Evolutionary conservation across 1,140 invertebrate species (phyloP), one percentile per base, ranked within the genome.

Genomic region (Neuroterus valhalla): DNA sequence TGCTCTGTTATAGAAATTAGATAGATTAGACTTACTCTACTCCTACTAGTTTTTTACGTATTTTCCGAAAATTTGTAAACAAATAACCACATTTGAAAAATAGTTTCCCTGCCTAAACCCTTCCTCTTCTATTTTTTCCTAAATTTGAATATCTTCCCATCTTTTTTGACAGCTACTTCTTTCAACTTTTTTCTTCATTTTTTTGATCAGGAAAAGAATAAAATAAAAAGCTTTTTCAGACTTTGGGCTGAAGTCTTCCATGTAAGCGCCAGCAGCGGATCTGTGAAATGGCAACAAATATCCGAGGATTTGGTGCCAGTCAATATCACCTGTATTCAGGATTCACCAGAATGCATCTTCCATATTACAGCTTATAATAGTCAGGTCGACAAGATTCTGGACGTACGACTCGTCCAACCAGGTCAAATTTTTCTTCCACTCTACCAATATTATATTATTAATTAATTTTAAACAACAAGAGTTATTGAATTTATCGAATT

Each of bases 341-440:
- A 98, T 90, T 96, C 96, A 62, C 97, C 97, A 17, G 96, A 97
- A 91, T 98, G 97, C 88, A 94, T 98, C 83, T 99, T 98, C 91
- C 98, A 98, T 91, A 97, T 99, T 89, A 99, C 97, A 77, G 98
- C 98, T 74, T 99, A 99, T 92, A 99, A 99, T 91, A 97, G 97
- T 85, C 97, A 98, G 89, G 97, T 99, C 81, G 97, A 99, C 89
- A 99, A 99, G 92, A 98, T 99, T 82, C 94, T 99, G 79, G 98
- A 99, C 87, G 97, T 98, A 70, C 94, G 96, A 92, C 94, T 99
- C 85, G 94, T 97, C 66, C 98, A 99, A 89, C 98, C 98, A 91
- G 97, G 97, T 98, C 92, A 91, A 72, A 12, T 15, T 26, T 23
- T 69, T 44, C 21, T 26, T 14, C n/a, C 52, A 68, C 42, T 71